Percentiles rank a stretch among this genome's conserved stretches.
phyloP scores from a whole-genome alignment of 2,797 vertebrate genomes.

The Crocidura indochinensis region DNA sequence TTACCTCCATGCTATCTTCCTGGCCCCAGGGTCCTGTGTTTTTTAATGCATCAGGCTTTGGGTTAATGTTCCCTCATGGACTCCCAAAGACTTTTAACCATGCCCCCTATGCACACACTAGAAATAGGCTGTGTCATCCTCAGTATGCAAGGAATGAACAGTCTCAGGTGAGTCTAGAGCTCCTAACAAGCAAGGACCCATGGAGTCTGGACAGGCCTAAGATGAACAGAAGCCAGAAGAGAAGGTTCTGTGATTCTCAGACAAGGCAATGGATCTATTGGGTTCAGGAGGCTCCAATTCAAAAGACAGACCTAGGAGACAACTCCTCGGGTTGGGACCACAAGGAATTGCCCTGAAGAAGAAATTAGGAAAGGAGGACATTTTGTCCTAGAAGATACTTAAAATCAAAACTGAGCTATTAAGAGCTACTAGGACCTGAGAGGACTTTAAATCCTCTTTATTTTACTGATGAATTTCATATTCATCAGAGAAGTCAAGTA shows the following conservation, averaged over 20 bases:
- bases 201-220: background rate
- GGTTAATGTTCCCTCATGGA: background rate
- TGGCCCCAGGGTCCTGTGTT: too few relatives aligned
- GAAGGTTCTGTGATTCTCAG: too few relatives aligned
- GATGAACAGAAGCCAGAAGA: background rate
- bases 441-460: background rate
- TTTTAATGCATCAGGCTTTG: too few relatives aligned
- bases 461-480: conserved; percentile 4
- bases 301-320: background rate
- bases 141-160: background rate
- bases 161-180: background rate
- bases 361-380: background rate
- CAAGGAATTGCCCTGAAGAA: background rate
- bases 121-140: background rate
- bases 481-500: conserved; percentile 43
- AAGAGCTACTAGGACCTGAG: background rate
- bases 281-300: background rate
- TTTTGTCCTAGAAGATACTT: background rate
- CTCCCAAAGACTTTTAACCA: too few relatives aligned
- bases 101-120: background rate
- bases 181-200: background rate
- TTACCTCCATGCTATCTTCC: too few relatives aligned
- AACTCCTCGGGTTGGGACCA: background rate
- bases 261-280: background rate
- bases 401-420: background rate